Base-by-base conservation (phyloP, 2,888 invertebrate species). In the Spisula subtruncata region DNA sequence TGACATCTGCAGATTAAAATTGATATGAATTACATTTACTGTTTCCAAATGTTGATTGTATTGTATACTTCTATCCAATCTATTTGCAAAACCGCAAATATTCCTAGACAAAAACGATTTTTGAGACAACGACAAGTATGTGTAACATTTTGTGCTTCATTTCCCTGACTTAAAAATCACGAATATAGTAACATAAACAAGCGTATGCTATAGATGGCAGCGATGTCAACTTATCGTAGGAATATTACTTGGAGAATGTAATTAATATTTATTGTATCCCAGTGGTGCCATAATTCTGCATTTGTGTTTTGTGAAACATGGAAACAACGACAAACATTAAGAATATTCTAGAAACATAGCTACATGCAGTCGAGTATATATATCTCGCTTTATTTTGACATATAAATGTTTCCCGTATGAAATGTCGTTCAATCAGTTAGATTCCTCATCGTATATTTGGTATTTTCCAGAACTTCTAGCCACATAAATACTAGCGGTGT, bases 291-390 rank as follows among this genome's bases (percentile, higher is more conserved):
- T n/a, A n/a, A n/a, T n/a, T n/a, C n/a, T n/a, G n/a, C n/a, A n/a
- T n/a, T n/a, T n/a, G 60, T n/a, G 60, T 60, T 60, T 60, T n/a
- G 20, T 20, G 60, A n/a, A 60, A 60, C 60, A 60, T 60, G n/a
- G 60, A 60, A 60, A 60, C 18, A 20, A 60, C 60, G 60, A 60
- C n/a, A 60, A 20, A 60, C 20, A 20, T 60, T 60, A n/a, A 20
- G n/a, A 60, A n/a, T n/a, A 60, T 48, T 5, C 48, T 48, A 5
- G 48, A n/a, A 48, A 48, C 12, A 48, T 60, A 60, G n/a, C 60
- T 20, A 60, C 14, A 60, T 60, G 60, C n/a, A 60, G 71, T 71
- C 71, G 71, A 71, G 10, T 32, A 32, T 71, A 29, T 32, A 12
- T 32, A 32, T 8, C n/a, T n/a, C n/a, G n/a, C n/a, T n/a, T n/a